These are phyloP conservation scores for Hyles vespertilio DNA, from an alignment of 1,140 invertebrate genomes.

Conservation along the genomic window DNA sequence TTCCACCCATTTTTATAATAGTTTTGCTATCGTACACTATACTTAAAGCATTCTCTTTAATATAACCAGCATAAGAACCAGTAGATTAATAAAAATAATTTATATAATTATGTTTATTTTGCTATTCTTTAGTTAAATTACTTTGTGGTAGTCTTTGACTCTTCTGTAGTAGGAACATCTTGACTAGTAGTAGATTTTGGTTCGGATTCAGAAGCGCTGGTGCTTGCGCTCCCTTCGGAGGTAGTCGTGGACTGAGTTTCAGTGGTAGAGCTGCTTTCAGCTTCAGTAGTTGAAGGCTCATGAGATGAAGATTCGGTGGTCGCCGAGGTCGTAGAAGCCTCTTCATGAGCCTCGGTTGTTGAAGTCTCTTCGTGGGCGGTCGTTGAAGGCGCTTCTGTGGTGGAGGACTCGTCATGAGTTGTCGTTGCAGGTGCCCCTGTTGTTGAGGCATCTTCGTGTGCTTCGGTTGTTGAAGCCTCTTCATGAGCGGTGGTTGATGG, in stretches of 20 bases:
- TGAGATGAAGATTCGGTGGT: too few relatives aligned
- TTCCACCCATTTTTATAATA: too few relatives aligned
- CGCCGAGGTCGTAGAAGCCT: neutral
- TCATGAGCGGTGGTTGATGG: neutral
- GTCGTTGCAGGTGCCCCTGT: constrained; percentile 2
- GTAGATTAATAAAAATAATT: neutral
- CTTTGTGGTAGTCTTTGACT: neutral
- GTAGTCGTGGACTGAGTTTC: neutral
- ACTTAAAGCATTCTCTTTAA: too few relatives aligned
- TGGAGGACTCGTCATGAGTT: neutral
- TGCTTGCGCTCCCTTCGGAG: constrained; percentile 1
- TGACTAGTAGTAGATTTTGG: constrained; percentile 3
- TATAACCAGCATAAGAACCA: neutral
- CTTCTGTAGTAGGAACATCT: constrained; percentile 8
- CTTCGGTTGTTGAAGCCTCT: neutral
- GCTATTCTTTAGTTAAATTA: neutral
- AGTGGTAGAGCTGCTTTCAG: neutral
- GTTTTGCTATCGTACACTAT: too few relatives aligned
- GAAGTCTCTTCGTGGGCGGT: neutral
- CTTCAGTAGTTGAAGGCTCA: neutral
- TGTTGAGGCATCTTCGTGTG: neutral
- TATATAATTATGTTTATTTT: neutral
- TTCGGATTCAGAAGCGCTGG: neutral
- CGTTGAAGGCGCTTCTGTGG: neutral
- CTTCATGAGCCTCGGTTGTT: neutral